Evolutionary conservation across 2,113 vertebrate species (phyloP), one percentile per base, ranked within the genome.

Genomic region (Mixornis gularis): DNA sequence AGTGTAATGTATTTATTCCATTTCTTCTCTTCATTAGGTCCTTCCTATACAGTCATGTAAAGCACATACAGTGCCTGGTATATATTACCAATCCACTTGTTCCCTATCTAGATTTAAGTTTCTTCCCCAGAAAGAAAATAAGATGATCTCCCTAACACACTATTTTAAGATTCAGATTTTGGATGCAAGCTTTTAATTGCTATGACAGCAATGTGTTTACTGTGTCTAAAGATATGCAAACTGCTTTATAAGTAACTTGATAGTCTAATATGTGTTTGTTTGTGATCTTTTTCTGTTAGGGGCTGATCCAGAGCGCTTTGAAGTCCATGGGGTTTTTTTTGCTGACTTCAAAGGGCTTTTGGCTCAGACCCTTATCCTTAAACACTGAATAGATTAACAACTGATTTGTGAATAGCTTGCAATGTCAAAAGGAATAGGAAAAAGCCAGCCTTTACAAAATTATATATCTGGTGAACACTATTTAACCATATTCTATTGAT

Each of bases 311-410:
- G 51, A 89, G 70, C 63, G 60, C 84, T 94, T 93, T 95, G 90
- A 96, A 94, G 84, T 89, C 86, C 7, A 0, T 71, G 46, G 58
- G 85, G 17, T 49, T 74, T 94, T 94, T 95, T 90, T 62, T 17
- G 4, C 85, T 49, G 38, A 94, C 93, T 93, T 94, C 95, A 96
- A 95, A 94, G 62, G n/a, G 20, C 0, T 93, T 95, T 94, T 94
- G 78, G 81, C 74, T 94, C 63, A 91, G 62, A 64, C 87, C 26
- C 41, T 93, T 90, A 92, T 85, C 89, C 90, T 88, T 96, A 94
- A 94, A 95, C 44, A 93, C 77, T 65, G 86, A 92, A 92, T 89
- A 95, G 92, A 90, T 96, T 94, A 95, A 85, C 78, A 92, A 85
- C 53, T 91, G 78, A 79, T 93, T 92, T 94, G 41, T 85, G 88